Conservation (phyloP, 2,888 invertebrate genomes). For the Oscheius myriophilus region DNA sequence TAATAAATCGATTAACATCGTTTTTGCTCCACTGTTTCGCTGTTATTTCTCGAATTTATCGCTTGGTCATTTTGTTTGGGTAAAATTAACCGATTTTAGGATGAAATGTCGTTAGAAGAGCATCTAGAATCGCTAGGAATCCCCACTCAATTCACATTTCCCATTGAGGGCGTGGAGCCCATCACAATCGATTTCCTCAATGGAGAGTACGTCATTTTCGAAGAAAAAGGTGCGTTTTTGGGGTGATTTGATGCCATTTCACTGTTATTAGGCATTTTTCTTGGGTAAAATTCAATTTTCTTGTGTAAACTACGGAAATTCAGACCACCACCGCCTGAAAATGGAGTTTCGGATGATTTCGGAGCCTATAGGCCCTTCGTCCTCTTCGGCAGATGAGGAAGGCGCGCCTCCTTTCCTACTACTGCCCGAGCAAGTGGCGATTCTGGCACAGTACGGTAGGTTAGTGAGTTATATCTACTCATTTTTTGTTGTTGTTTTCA, state of each 20-base stretch:
- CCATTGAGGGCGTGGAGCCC: not conserved
- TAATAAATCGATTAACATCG: too few relatives aligned
- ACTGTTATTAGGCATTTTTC: too few relatives aligned
- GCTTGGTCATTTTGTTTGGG: too few relatives aligned
- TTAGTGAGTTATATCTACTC: not conserved
- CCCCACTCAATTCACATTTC: slow-evolving; percentile 14
- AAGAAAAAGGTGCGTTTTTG: slow-evolving; percentile 26
- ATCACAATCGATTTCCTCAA: slow-evolving; percentile 25
- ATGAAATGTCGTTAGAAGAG: slow-evolving; percentile 14
- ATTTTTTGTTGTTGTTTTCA: too few relatives aligned
- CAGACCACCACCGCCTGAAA: slow-evolving; percentile 14
- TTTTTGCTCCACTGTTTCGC: too few relatives aligned
- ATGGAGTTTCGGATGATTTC: slow-evolving; percentile 11
- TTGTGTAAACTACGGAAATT: not conserved
- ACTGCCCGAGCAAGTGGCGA: slow-evolving; percentile 23
- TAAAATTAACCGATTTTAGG: too few relatives aligned
- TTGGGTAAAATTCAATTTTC: too few relatives aligned
- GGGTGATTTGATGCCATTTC: not conserved
- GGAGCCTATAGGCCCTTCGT: not conserved
- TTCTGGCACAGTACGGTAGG: slow-evolving; percentile 32
- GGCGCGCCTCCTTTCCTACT: slow-evolving; percentile 20
- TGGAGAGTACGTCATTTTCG: slow-evolving; percentile 23
- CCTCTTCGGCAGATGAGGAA: not conserved
- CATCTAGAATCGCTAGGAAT: slow-evolving; percentile 26
- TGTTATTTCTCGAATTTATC: too few relatives aligned